These are phyloP conservation scores for Micromys minutus DNA, from an alignment of 2,113 vertebrate genomes.

Conservation along the genomic window DNA sequence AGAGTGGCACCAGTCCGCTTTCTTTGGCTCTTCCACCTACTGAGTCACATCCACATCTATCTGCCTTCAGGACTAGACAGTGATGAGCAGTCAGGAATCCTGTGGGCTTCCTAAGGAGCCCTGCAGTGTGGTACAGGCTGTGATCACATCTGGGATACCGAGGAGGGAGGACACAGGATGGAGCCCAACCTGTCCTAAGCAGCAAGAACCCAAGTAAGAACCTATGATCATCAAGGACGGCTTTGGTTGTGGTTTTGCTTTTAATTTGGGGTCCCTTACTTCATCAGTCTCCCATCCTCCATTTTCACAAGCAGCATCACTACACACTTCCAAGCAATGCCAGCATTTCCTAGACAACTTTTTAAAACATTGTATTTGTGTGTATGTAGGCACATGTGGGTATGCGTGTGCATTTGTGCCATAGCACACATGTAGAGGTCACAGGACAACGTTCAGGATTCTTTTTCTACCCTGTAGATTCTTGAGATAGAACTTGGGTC, in stretches of 20 bases:
- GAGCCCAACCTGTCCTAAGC: neutral
- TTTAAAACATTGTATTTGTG: neutral
- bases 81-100: neutral
- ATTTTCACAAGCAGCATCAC: neutral
- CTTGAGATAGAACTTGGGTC: neutral
- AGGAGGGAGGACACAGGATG: neutral
- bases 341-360: neutral
- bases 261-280: neutral
- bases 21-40: neutral
- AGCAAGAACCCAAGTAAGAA: neutral
- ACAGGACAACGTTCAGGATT: neutral
- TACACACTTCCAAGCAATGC: neutral
- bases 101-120: neutral
- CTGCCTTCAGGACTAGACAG: neutral
- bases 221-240: no score
- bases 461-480: neutral
- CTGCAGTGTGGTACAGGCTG: neutral
- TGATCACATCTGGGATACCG: accelerated
- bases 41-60: neutral
- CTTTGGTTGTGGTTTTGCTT: neutral
- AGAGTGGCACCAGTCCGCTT: neutral
- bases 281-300: no score
- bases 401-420: neutral
- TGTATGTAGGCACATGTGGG: no score
- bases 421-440: neutral